A percentile compares a stretch with the other conserved stretches of the same genome.
Evolutionary conservation across 1,140 invertebrate species (phyloP).

Genomic region (Drosophila guanche): DNA sequence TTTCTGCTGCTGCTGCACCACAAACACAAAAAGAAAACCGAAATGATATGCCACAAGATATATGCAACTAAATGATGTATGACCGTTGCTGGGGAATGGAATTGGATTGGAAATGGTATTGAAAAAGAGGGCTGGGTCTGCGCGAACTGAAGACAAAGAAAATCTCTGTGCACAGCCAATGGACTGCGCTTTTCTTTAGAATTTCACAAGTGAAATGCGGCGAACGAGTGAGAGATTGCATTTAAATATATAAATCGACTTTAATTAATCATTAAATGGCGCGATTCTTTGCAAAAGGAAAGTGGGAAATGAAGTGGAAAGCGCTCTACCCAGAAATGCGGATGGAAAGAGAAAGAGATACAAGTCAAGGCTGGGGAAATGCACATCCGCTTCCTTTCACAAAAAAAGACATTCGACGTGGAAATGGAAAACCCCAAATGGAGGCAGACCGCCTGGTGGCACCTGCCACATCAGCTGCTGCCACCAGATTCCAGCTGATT

Average conservation of each 20-base stretch:
- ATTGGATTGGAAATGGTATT: conserved; percentile 20
- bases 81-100: conserved; percentile 44
- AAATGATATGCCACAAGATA: conserved; percentile 34
- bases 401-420: conserved; percentile 6
- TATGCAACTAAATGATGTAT: conserved; percentile 56
- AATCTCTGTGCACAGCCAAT: conserved; percentile 36
- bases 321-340: background rate
- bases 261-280: conserved; percentile 53
- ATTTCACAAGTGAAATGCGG: conserved; percentile 33
- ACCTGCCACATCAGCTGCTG: conserved; percentile 14
- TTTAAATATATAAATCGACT: conserved; percentile 42
- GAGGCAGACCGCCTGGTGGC: conserved; percentile 5
- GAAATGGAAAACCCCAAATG: conserved; percentile 27
- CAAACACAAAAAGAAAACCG: conserved; percentile 19
- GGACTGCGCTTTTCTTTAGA: conserved; percentile 41
- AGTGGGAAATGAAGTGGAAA: conserved; percentile 49
- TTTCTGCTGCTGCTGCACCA: conserved; percentile 14
- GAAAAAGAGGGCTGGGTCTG: conserved; percentile 1
- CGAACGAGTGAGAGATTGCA: conserved; percentile 20
- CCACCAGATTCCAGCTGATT: conserved; percentile 47
- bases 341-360: conserved; percentile 7
- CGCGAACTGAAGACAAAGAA: conserved; percentile 26
- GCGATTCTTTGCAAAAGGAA: conserved; percentile 45
- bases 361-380: conserved; percentile 30
- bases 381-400: conserved; percentile 62